Conservation (phyloP, 2,888 invertebrate species). For the Metopia argyrocephala region DNA sequence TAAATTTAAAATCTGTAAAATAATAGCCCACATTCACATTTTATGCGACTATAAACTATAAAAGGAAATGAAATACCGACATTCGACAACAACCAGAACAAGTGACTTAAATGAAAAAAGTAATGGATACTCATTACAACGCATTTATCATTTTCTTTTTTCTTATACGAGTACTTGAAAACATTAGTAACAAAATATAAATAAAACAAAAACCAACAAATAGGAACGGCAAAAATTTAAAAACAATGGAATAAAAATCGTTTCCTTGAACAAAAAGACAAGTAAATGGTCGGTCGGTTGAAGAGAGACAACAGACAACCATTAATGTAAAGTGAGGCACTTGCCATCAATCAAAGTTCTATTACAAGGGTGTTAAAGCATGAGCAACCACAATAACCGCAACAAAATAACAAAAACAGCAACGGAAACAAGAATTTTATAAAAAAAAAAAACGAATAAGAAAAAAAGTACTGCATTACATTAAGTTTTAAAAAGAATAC, state of each 20-base stretch:
- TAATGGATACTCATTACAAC: slow-evolving; percentile 56
- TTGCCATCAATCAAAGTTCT: slow-evolving; percentile 60
- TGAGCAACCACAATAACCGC: slow-evolving; percentile 43
- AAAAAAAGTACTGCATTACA: background rate
- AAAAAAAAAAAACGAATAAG: background rate
- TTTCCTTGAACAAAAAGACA: background rate
- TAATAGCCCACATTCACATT: no score
- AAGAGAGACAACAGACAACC: slow-evolving; percentile 5
- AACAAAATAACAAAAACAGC: background rate
- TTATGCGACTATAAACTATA: no score
- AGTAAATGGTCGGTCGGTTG: slow-evolving; percentile 27
- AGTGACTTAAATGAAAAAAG: slow-evolving; percentile 24
- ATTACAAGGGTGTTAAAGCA: slow-evolving; percentile 57
- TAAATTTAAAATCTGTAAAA: no score
- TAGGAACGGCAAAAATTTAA: no score
- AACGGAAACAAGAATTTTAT: background rate
- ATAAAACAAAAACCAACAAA: background rate
- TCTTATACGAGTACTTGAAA: no score
- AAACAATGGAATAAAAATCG: background rate
- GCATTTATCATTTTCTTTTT: slow-evolving; percentile 57
- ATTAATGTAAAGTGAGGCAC: slow-evolving; percentile 43
- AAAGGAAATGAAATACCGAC: slow-evolving; percentile 13
- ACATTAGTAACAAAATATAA: background rate
- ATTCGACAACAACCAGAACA: background rate
- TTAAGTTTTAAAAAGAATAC: background rate